These are phyloP conservation scores for Dinothrombium tinctorium DNA, from an alignment of 1,140 invertebrate genomes.

Conservation along the genomic window DNA sequence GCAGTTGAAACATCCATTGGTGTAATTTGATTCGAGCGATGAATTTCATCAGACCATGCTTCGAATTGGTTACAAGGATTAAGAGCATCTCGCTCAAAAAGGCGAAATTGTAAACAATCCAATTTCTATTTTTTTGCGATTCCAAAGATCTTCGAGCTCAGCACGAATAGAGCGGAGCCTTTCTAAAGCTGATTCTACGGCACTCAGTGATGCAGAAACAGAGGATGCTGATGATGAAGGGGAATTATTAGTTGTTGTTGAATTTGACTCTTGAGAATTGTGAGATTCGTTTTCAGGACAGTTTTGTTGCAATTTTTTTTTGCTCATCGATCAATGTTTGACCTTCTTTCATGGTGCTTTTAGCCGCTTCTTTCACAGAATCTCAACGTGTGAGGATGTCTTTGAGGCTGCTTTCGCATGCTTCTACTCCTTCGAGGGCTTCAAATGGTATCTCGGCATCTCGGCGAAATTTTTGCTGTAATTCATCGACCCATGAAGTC, in stretches of 20 bases:
- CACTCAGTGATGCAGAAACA: slow-evolving; percentile 26
- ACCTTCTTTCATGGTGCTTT: slow-evolving; percentile 69
- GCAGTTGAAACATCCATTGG: slow-evolving; percentile 42
- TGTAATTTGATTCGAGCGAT: slow-evolving; percentile 31
- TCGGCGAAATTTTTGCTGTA: slow-evolving; percentile 44
- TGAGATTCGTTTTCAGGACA: not conserved
- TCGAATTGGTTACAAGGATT: slow-evolving; percentile 76
- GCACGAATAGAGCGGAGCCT: slow-evolving; percentile 57
- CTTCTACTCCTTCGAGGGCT: slow-evolving; percentile 58
- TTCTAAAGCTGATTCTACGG: slow-evolving; percentile 65
- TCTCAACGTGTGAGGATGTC: slow-evolving; percentile 70
- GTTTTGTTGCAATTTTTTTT: slow-evolving; percentile 27
- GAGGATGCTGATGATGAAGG: not conserved
- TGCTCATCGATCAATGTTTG: slow-evolving; percentile 71
- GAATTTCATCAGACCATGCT: slow-evolving; percentile 70
- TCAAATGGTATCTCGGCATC: slow-evolving; percentile 25
- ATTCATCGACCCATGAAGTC: slow-evolving; percentile 50
- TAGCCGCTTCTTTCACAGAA: slow-evolving; percentile 65
- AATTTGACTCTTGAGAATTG: not conserved
- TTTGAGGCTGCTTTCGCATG: slow-evolving; percentile 53
- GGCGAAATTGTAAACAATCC: slow-evolving; percentile 69
- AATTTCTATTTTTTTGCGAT: slow-evolving; percentile 55
- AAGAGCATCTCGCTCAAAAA: slow-evolving; percentile 84
- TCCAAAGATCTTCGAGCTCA: slow-evolving; percentile 77
- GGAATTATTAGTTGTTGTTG: not conserved